Evolutionary conservation across 2,888 invertebrate species (phyloP), one percentile per base, ranked within the genome.

Genomic region (Synergus japonicus): DNA sequence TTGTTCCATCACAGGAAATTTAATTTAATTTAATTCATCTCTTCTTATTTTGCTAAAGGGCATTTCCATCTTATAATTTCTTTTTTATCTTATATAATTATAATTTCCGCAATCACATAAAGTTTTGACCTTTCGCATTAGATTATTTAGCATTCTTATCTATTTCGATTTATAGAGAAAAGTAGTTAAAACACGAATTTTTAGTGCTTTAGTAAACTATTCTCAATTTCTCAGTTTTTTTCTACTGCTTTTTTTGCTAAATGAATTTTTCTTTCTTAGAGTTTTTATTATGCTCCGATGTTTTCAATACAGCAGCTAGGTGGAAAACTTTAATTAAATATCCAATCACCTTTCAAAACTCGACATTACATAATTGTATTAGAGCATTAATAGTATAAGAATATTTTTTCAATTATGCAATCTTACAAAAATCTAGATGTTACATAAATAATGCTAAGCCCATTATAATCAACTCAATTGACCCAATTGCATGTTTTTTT

Each of bases 161-260:
- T 1, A 44, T 66, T 12, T 66, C 8, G 1, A 44, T 66, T 12
- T 66, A 43, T 37, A 2, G n/a, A 44, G 5, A 18, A 46, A 12
- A 67, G 46, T 67, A 67, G 46, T 46, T 67, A 46, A 46, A 67
- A 44, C n/a, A 44, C 29, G 67, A 46, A 67, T 67, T 44, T 69
- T 18, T 12, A 7, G 37, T 22, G 29, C 22, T 63, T 63, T 22
- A 63, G 29, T 15, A 65, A 65, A 65, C n/a, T 65, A 12, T 22
- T 13, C 41, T 65, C 66, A 43, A 66, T 66, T 41, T 64, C 4
- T 64, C 5, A 29, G 29, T 29, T 37, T 37, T 37, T 44, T 44
- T 44, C 12, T 66, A 44, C 44, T 43, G 43, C n/a, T 43, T 44
- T 44, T 66, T n/a, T 18, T 66, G 10, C 43, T 18, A 66, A 66